Evolutionary conservation across 1,140 invertebrate species (phyloP), one percentile per base, ranked within the genome.

Genomic region (Planococcus citri): DNA sequence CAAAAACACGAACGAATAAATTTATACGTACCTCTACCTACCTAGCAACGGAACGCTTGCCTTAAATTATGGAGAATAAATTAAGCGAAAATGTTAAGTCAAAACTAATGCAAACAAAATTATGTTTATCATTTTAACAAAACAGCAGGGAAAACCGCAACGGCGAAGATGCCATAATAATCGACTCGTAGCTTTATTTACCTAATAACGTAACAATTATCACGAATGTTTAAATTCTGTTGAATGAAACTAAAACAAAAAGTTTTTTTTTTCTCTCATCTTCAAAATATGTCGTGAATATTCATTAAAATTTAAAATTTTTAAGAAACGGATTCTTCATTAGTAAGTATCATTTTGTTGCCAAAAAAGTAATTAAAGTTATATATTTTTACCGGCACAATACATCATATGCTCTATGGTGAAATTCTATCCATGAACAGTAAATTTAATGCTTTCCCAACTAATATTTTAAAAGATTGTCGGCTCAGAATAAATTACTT

Each of bases 391-490:
- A 51, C 41, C 17, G n/a, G 41, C 17, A 51, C 41, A 51, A 51
- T 51, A 51, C 17, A 51, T n/a, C 6, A 6, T 33, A 51, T 51
- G 6, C 17, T 4, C 41, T 51, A 51, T n/a, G 41, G 41, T 20
- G 17, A 51, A 17, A 51, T 51, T 51, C 12, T 51, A 51, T 51
- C 41, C 17, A 17, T n/a, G 41, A 51, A n/a, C 41, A 51, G 41
- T 51, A 51, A 51, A 51, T 51, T 51, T 51, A 51, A 51, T 51
- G 41, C 41, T 20, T 51, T 51, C 12, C 17, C 17, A 9, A 51
- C 41, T 51, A 51, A 51, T 51, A 51, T 51, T 51, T 51, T 51
- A 51, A 51, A 51, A 51, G 41, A 51, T 20, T 51, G 41, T n/a
- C 41, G 41, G 41, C 41, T 51, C 41, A 17, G 41, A 51, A 51